Conservation (phyloP, 2,113 vertebrate genomes). For the Corythornis madagascariensis region DNA sequence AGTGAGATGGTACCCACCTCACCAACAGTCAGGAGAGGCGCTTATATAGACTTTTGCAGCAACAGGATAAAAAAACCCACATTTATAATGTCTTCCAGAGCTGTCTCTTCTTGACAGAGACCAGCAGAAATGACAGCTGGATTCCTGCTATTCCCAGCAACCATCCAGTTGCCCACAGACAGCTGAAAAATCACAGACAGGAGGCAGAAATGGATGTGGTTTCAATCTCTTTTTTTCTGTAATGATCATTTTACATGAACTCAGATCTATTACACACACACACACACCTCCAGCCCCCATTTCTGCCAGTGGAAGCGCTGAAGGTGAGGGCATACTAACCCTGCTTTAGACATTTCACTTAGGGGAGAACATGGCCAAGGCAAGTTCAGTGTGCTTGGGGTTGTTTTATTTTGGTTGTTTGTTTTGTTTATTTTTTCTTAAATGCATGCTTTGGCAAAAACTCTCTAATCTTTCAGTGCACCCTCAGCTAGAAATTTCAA, state of each 20-base stretch:
- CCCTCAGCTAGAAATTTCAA: neutral
- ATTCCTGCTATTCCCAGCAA: neutral
- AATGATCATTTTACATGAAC: neutral
- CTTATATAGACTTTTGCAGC: neutral
- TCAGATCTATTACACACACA: neutral
- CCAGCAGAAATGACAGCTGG: neutral
- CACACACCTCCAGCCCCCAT: neutral
- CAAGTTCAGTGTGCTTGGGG: neutral
- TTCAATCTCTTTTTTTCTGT: neutral
- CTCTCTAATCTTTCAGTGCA: neutral
- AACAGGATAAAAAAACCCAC: neutral
- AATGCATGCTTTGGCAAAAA: neutral
- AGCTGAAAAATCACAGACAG: neutral
- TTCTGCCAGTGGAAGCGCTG: neutral
- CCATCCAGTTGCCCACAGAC: neutral
- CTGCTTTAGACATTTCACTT: neutral
- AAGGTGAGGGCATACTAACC: neutral
- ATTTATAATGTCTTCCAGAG: neutral
- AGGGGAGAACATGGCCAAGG: neutral
- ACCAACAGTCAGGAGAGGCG: accelerated
- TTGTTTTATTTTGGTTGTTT: neutral
- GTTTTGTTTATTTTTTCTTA: neutral
- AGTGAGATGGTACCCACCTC: neutral
- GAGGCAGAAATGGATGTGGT: neutral
- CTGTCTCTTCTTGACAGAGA: neutral